phyloP scores from a whole-genome alignment of 2,888 invertebrate species.

The Aphodius sticticus region DNA sequence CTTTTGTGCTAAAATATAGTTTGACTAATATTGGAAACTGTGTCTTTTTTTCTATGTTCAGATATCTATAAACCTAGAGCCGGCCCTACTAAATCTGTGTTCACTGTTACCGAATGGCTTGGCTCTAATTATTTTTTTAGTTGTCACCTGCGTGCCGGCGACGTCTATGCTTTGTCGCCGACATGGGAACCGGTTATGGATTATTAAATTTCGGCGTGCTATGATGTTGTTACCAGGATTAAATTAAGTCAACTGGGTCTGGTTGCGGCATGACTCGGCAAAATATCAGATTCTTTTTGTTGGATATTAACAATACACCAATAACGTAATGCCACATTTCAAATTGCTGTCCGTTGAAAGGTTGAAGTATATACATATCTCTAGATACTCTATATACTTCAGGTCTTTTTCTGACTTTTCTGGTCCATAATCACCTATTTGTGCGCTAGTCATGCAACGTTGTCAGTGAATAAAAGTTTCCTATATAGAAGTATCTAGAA shows the following conservation, averaged over 20 bases:
- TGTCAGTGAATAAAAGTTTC: too few relatives aligned
- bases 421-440: too few relatives aligned
- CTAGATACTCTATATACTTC: too few relatives aligned
- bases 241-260: slow-evolving; percentile 4
- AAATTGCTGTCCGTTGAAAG: too few relatives aligned
- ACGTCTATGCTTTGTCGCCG: not conserved
- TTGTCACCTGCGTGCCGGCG: not conserved
- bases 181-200: slow-evolving; percentile 4
- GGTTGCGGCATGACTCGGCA: not conserved
- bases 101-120: not conserved
- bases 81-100: not conserved
- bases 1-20: too few relatives aligned
- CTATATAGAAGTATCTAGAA: too few relatives aligned
- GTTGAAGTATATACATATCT: too few relatives aligned
- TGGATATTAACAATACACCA: not conserved
- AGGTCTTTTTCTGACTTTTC: too few relatives aligned
- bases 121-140: not conserved
- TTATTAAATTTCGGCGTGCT: not conserved
- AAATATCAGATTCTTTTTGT: not conserved
- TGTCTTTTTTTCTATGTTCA: too few relatives aligned
- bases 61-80: not conserved
- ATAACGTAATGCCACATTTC: not conserved
- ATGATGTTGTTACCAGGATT: not conserved
- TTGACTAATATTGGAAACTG: too few relatives aligned
- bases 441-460: too few relatives aligned